These are phyloP conservation scores for Dryobota labecula DNA, from an alignment of 2,888 invertebrate genomes.

Conservation along the genomic window DNA sequence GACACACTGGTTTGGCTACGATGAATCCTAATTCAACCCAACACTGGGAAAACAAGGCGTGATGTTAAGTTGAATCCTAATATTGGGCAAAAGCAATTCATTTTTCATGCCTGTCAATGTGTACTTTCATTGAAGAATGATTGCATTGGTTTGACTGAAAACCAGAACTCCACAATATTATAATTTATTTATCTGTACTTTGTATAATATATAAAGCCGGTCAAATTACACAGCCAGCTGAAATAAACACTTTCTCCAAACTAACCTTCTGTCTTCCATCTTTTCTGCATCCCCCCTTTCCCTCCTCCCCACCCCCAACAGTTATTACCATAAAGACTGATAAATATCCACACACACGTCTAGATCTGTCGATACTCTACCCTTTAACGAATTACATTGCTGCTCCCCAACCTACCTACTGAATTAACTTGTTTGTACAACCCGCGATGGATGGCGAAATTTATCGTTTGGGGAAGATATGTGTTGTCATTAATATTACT, in stretches of 20 bases:
- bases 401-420: slow-evolving; percentile 25
- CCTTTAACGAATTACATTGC: slow-evolving; percentile 58
- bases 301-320: slow-evolving; percentile 48
- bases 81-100: not conserved
- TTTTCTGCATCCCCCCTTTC: not conserved
- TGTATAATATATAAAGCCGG: not conserved
- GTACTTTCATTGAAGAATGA: not conserved
- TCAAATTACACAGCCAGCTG: not conserved
- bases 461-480: slow-evolving; percentile 43
- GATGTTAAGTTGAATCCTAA: not conserved
- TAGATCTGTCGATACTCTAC: slow-evolving; percentile 69
- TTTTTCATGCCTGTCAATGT: not conserved
- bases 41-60: too few species aligned
- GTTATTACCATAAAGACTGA: slow-evolving; percentile 81
- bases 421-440: slow-evolving; percentile 41
- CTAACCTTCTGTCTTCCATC: slow-evolving; percentile 33
- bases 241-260: not conserved
- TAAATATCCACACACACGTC: slow-evolving; percentile 77
- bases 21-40: too few species aligned
- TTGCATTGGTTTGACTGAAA: not conserved
- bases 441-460: slow-evolving; percentile 60
- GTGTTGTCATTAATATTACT: slow-evolving; percentile 55
- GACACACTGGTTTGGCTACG: not conserved
- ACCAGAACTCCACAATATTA: not conserved
- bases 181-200: not conserved